phyloP scores from a whole-genome alignment of 2,113 vertebrate species.

The Tetraodon nigroviridis region DNA sequence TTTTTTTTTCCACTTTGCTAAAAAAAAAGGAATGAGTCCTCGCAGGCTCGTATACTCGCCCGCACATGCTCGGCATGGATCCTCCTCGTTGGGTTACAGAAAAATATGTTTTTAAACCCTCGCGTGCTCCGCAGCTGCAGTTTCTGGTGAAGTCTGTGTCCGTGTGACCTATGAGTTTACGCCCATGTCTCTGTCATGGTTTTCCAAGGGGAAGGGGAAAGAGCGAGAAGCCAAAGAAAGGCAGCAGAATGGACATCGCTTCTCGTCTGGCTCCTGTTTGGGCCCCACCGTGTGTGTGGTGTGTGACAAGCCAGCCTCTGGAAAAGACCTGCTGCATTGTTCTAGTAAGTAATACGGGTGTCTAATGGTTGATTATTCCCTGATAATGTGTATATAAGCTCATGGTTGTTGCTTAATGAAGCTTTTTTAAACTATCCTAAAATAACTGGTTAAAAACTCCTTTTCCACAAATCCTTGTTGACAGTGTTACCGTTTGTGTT shows the following conservation, averaged over 20 bases:
- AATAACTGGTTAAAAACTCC: too few relatives aligned
- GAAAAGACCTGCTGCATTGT: conserved; percentile 89
- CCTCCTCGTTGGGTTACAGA: background rate
- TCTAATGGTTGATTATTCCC: too few relatives aligned
- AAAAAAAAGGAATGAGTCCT: conserved; percentile 19
- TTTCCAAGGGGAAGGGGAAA: conserved; percentile 85
- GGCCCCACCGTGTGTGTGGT: conserved; percentile 80
- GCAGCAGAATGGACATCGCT: conserved; percentile 78
- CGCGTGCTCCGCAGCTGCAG: too few relatives aligned
- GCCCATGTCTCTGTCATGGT: conserved; percentile 47
- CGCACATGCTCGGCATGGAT: conserved; percentile 5
- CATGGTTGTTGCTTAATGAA: too few relatives aligned
- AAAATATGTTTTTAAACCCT: background rate
- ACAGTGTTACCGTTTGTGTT: too few relatives aligned
- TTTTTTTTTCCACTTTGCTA: conserved; percentile 14
- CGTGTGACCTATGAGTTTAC: conserved; percentile 19
- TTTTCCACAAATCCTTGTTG: too few relatives aligned
- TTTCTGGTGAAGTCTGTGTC: background rate
- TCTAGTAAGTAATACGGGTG: conserved; percentile 74
- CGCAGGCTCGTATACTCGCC: conserved; percentile 8
- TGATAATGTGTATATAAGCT: too few relatives aligned
- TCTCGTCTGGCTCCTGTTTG: conserved; percentile 77
- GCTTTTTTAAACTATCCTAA: too few relatives aligned
- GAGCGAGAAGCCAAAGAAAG: conserved; percentile 87
- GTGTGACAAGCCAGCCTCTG: conserved; percentile 83